Percentiles rank a stretch among this genome's conserved stretches.
Evolutionary conservation across 2,888 invertebrate genomes (phyloP).

Genomic region (Mesorhabditis belari): DNA sequence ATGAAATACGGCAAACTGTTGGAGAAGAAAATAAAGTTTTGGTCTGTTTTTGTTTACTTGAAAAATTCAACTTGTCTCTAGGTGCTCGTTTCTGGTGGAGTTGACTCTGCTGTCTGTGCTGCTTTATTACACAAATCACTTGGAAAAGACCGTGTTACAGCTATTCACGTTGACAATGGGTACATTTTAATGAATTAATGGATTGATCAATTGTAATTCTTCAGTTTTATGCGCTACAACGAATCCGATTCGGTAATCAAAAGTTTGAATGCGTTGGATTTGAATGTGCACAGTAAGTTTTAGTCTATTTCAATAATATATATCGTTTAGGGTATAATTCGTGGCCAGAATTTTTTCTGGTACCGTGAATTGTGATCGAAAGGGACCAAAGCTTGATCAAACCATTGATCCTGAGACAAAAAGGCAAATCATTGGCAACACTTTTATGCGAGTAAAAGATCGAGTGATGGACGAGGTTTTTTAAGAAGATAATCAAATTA

Average conservation of each 20-base stretch:
- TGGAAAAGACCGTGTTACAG: conserved; percentile 70
- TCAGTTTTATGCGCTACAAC: conserved; percentile 75
- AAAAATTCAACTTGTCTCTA: conserved; percentile 6
- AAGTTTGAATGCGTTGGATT: conserved; percentile 32
- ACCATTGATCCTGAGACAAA: conserved; percentile 84
- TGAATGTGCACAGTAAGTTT: conserved; percentile 36
- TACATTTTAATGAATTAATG: too few relatives aligned
- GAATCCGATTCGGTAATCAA: conserved; percentile 76
- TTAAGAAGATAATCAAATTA: background rate
- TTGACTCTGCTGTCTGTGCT: conserved; percentile 98
- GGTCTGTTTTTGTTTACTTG: conserved; percentile 63
- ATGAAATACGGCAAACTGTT: conserved; percentile 80
- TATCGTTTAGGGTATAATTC: conserved; percentile 41
- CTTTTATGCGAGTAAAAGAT: conserved; percentile 73
- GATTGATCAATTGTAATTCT: too few relatives aligned
- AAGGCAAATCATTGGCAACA: conserved; percentile 94
- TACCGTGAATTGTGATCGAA: conserved; percentile 12
- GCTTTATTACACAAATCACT: conserved; percentile 85
- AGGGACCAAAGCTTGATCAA: conserved; percentile 23
- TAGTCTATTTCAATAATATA: too few relatives aligned
- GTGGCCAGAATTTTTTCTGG: conserved; percentile 36
- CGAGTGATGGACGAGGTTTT: conserved; percentile 25
- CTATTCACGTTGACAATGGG: conserved; percentile 97
- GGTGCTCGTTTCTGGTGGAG: conserved; percentile 74
- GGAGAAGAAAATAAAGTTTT: conserved; percentile 79